A percentile compares a stretch with the other conserved stretches of the same genome.
These are phyloP conservation scores for Apamea sordens DNA, from an alignment of 2,888 invertebrate species.

Conservation along the genomic window DNA sequence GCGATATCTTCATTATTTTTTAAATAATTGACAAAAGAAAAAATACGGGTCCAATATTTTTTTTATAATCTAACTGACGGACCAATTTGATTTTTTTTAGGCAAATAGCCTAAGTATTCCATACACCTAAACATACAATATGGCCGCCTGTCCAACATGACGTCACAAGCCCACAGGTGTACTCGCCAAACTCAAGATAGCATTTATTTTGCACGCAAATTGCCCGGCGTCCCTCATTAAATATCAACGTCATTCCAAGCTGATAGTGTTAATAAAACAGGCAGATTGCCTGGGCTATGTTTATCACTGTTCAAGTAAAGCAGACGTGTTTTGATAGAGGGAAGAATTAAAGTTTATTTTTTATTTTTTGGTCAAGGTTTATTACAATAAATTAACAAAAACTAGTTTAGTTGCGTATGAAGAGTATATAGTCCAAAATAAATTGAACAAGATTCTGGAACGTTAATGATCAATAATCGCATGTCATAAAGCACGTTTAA, in stretches of 20 bases:
- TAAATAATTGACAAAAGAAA: no score
- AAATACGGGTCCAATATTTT: no score
- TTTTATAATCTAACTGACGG: no score
- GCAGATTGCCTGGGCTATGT: constrained; percentile 43
- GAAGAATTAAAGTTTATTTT: background rate
- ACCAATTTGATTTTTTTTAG: no score
- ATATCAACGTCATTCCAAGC: constrained; percentile 61
- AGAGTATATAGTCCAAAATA: no score
- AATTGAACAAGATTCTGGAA: no score
- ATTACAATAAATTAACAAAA: background rate
- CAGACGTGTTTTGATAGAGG: background rate
- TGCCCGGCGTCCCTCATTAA: constrained; percentile 60
- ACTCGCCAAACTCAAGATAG: constrained; percentile 36
- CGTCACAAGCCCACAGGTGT: constrained; percentile 61
- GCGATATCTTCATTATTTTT: no score
- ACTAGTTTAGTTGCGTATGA: background rate
- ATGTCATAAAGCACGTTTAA: no score
- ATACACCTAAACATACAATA: constrained; percentile 15
- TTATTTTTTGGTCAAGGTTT: background rate
- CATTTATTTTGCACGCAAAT: constrained; percentile 67
- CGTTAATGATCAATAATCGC: no score
- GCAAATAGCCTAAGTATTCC: no score
- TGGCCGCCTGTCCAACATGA: constrained; percentile 41
- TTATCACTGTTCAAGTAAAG: constrained; percentile 19
- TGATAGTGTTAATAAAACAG: constrained; percentile 63